Conservation (phyloP, 1,140 invertebrate species). For the Asbolus verrucosus region DNA sequence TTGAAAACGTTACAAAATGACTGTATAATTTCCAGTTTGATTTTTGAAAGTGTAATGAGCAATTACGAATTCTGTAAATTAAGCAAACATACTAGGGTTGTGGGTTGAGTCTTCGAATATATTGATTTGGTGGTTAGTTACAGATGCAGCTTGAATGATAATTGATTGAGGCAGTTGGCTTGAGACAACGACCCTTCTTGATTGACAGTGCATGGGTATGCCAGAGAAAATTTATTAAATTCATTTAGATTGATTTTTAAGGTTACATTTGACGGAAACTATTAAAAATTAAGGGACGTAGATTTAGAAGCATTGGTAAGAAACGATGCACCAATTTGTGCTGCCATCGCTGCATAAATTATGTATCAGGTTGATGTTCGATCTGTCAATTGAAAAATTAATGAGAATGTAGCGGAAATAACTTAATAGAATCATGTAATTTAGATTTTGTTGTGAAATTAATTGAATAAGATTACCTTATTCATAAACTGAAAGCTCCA, state of each 20-base stretch:
- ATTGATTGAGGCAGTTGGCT: conserved; percentile 10
- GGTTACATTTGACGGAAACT: conserved; percentile 5
- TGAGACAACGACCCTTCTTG: conserved; percentile 17
- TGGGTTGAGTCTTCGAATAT: background rate
- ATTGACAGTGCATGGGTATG: conserved; percentile 3
- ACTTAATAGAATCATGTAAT: conserved; percentile 39
- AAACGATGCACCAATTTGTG: conserved; percentile 18
- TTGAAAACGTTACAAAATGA: conserved; percentile 5
- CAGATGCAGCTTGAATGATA: conserved; percentile 26
- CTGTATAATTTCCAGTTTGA: conserved; percentile 1
- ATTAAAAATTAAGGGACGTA: background rate
- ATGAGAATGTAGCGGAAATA: conserved; percentile 37
- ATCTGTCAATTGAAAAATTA: conserved; percentile 38
- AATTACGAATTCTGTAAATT: conserved; percentile 29
- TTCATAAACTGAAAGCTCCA: conserved; percentile 20
- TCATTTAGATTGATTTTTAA: conserved; percentile 24
- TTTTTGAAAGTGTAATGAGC: conserved; percentile 36
- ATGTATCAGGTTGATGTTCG: conserved; percentile 12
- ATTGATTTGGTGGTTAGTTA: conserved; percentile 30
- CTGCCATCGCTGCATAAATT: conserved; percentile 13
- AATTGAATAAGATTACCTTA: conserved; percentile 39
- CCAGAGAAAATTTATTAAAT: conserved; percentile 21
- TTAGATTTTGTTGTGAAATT: conserved; percentile 33
- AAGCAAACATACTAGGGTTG: background rate
- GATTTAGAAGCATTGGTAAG: conserved; percentile 20